phyloP scores from a whole-genome alignment of 2,888 invertebrate species.

The Parnassius orleans region DNA sequence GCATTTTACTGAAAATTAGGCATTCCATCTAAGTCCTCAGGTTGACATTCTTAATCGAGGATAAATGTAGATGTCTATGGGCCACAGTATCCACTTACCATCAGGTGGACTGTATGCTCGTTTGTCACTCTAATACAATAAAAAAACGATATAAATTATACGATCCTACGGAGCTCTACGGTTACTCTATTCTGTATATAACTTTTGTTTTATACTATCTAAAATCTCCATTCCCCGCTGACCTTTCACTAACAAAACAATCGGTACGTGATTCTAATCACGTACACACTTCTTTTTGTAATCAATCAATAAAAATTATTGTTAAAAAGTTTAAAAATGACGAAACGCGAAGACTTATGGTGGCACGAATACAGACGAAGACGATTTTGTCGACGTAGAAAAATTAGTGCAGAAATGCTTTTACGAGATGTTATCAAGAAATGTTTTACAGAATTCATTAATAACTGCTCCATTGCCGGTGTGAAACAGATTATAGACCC shows the following conservation, averaged over 20 bases:
- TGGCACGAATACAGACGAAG: constrained; percentile 43
- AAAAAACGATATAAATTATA: no score
- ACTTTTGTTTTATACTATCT: background rate
- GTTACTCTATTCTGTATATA: no score
- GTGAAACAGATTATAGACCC: constrained; percentile 44
- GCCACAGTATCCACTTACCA: no score
- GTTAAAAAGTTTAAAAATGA: constrained; percentile 14
- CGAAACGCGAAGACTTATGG: constrained; percentile 32
- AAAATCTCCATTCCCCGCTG: background rate
- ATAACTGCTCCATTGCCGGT: constrained; percentile 49
- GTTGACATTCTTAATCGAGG: no score
- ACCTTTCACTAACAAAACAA: background rate
- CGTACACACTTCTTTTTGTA: background rate
- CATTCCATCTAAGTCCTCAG: no score
- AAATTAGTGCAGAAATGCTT: constrained; percentile 51
- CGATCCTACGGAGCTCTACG: no score
- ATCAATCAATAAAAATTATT: background rate
- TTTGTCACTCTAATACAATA: no score
- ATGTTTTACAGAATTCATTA: constrained; percentile 51
- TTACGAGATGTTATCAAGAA: constrained; percentile 51
- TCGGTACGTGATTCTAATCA: background rate
- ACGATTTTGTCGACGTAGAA: constrained; percentile 25
- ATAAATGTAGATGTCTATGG: no score
- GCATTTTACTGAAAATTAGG: no score
- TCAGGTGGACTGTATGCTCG: no score